A percentile compares a stretch with the other conserved stretches of the same genome.
phyloP scores from a whole-genome alignment of 2,888 invertebrate species.

The Synergus laeviventris region DNA sequence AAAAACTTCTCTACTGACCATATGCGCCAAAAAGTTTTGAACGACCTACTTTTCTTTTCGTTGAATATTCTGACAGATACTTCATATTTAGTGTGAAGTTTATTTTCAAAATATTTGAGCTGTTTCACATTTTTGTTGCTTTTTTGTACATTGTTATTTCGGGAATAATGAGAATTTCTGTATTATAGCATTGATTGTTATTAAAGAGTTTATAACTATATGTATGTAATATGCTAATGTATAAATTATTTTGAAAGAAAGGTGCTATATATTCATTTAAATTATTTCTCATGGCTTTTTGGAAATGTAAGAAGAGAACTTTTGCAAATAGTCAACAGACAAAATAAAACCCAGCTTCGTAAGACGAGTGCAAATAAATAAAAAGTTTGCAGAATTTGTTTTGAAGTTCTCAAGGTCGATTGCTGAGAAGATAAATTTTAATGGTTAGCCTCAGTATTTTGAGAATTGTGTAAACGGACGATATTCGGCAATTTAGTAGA shows the following conservation, averaged over 20 bases:
- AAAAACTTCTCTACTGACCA: conserved; percentile 1
- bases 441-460: neutral
- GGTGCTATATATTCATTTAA: too few relatives aligned
- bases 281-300: too few relatives aligned
- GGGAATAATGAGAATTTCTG: too few relatives aligned
- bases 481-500: neutral
- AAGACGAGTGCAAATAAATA: neutral
- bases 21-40: neutral
- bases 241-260: too few relatives aligned
- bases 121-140: too few relatives aligned
- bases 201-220: too few relatives aligned
- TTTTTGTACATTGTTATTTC: too few relatives aligned
- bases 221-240: too few relatives aligned
- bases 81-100: neutral
- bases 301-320: too few relatives aligned
- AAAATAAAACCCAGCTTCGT: too few relatives aligned
- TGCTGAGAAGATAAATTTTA: neutral
- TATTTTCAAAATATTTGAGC: neutral
- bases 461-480: neutral
- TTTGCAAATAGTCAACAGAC: too few relatives aligned
- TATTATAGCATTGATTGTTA: too few relatives aligned
- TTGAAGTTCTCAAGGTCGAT: neutral
- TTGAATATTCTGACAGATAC: neutral
- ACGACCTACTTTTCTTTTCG: neutral
- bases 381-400: neutral